Evolutionary conservation across 2,797 vertebrate species (phyloP).

Genomic region (Ibycter americanus): DNA sequence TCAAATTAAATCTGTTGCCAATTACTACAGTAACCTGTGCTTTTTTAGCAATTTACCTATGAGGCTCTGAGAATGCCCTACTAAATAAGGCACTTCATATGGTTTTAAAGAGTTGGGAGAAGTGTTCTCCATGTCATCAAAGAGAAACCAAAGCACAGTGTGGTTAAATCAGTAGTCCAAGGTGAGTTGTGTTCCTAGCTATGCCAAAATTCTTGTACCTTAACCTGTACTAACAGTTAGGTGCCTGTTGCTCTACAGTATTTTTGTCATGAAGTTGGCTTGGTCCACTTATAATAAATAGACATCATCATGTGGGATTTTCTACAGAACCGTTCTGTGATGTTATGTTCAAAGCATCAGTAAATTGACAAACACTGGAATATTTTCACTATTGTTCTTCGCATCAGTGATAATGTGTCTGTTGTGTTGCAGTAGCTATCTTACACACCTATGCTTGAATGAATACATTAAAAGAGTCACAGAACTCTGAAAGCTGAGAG

Average conservation of each 20-base stretch:
- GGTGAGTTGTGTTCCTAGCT: background rate
- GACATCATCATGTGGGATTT: background rate
- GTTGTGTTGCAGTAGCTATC: background rate
- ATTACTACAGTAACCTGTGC: background rate
- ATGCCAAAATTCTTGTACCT: background rate
- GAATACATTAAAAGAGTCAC: background rate
- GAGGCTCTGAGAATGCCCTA: background rate
- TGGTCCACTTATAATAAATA: background rate
- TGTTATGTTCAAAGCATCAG: background rate
- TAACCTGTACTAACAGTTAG: no score
- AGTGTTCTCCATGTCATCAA: background rate
- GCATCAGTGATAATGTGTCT: background rate
- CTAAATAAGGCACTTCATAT: accelerated
- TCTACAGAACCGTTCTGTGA: background rate
- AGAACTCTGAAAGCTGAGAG: background rate
- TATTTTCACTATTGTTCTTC: background rate
- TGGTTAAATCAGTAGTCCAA: background rate
- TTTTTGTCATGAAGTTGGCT: background rate
- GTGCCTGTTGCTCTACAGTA: background rate
- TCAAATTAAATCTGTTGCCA: background rate
- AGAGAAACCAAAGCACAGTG: background rate
- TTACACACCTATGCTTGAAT: background rate
- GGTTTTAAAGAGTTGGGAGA: background rate
- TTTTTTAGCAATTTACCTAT: background rate
- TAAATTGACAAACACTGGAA: background rate